Base-by-base conservation (phyloP, 2,888 invertebrate genomes). In the Dynastes hyllus region DNA sequence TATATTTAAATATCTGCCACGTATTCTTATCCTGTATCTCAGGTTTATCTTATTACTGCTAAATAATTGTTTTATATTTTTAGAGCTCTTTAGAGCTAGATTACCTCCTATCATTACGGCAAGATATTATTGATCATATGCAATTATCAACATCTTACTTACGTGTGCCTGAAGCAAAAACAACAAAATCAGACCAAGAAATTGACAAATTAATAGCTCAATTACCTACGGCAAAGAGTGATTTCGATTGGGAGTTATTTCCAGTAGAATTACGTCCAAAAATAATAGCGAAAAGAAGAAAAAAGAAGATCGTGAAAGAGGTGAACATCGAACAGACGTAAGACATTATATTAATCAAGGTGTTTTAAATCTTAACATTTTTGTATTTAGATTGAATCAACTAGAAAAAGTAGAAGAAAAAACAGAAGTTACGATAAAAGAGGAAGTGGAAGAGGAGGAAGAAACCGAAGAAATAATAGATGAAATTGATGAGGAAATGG, bases 401-500 rank as follows among this genome's bases (percentile, higher is more conserved):
- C 88, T 95, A 45, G 92, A 94, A 84, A 92, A 93, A 80, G 87
- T 95, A 22, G 95, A 95, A 85, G 92, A 92, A 82, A 88, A 84
- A 45, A 84, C 83, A 11, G 86, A 86, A 63, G 87, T 86, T 71
- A 87, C 86, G 58, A 88, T 86, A 2, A 91, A 91, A 66, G 90
- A 89, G 78, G 90, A 90, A 78, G 90, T 89, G 11, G 89, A 89
- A 50, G 90, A 90, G 61, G 90, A 89, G 50, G 89, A 88, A 45
- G 87, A 86, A 32, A 86, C 85, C 27, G 89, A 89, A 0, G 89
- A 90, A 53, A 91, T 93, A 80, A 91, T 92, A 71, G 94, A 93
- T 70, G 94, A 95, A 83, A 87, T 90, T 8, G 96, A 96, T 84
- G 94, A 95, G 86, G 96, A 96, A 88, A 93, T 96, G 92, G 96